Evolutionary conservation across 2,113 vertebrate genomes (phyloP).

Genomic region (Ophiodon elongatus): DNA sequence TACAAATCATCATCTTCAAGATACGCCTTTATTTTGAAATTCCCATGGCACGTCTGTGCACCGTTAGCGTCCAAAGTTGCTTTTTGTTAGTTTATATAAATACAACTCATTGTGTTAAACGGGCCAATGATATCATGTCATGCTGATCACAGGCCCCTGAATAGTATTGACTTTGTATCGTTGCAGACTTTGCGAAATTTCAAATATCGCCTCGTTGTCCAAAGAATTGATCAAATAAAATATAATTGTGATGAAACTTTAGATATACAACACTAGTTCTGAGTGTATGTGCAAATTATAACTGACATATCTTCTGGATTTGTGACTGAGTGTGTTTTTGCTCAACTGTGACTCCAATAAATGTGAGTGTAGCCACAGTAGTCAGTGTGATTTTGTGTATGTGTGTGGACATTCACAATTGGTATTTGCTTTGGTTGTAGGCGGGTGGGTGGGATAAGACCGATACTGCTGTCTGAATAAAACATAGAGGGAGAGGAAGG

Average conservation of each 20-base stretch:
- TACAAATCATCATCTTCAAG: background rate
- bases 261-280: background rate
- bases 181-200: background rate
- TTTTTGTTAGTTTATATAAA: background rate
- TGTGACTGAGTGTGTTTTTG: background rate
- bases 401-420: background rate
- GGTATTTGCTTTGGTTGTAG: constrained; percentile 15
- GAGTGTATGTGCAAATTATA: constrained; percentile 7
- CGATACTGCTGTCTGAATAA: background rate
- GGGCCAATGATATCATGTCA: background rate
- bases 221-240: background rate
- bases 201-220: background rate
- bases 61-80: background rate
- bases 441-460: background rate
- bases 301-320: background rate
- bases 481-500: constrained; percentile 9
- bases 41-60: no score
- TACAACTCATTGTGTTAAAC: background rate
- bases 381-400: background rate
- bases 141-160: no score
- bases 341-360: background rate
- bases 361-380: background rate
- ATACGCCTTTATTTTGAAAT: background rate
- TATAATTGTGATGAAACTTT: background rate
- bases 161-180: no score